These are phyloP conservation scores for Oreocharis arfaki DNA, from an alignment of 2,113 vertebrate species.

Conservation along the genomic window DNA sequence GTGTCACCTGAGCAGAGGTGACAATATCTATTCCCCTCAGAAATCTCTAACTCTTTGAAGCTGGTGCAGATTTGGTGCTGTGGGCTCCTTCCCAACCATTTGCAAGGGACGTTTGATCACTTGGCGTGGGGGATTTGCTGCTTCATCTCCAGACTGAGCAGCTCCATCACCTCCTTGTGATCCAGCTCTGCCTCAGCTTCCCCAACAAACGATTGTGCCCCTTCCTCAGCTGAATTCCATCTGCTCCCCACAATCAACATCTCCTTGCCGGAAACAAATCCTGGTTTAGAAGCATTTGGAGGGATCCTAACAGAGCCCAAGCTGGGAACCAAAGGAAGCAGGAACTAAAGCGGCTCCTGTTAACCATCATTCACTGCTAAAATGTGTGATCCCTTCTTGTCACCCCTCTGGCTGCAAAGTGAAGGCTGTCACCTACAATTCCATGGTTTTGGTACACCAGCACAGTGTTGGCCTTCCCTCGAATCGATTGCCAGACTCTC, in stretches of 20 bases:
- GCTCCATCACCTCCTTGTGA: background rate
- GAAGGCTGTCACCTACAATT: background rate
- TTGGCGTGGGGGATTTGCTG: background rate
- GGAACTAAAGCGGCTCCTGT: background rate
- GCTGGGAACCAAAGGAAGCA: background rate
- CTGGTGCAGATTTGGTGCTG: background rate
- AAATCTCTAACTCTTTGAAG: background rate
- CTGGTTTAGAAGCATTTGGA: background rate
- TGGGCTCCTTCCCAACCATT: background rate
- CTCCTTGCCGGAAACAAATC: background rate
- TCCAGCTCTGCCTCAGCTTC: background rate
- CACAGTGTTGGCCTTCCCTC: background rate
- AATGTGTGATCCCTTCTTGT: background rate
- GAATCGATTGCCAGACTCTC: background rate
- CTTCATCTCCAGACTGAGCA: background rate
- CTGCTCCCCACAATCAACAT: background rate
- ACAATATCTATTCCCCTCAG: background rate
- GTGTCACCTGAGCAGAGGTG: background rate
- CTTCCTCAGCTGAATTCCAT: background rate
- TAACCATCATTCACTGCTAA: background rate
- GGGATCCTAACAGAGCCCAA: background rate
- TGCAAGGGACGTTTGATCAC: background rate
- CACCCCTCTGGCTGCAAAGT: background rate
- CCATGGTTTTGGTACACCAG: background rate
- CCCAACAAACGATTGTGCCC: background rate